These are phyloP conservation scores for Heliconius nattereri DNA, from an alignment of 1,140 invertebrate genomes.

Conservation along the genomic window DNA sequence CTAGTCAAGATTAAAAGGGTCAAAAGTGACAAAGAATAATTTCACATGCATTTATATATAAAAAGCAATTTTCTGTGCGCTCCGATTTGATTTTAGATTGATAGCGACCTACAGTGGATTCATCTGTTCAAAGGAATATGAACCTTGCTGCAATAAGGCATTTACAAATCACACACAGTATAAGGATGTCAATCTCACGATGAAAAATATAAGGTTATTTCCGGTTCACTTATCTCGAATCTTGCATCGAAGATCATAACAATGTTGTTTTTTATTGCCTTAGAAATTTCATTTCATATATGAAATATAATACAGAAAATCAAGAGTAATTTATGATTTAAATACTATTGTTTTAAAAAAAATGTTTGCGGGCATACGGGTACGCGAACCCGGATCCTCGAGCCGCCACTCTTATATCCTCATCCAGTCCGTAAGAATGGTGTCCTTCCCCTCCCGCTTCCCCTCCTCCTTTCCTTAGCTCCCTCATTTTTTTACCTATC, in stretches of 20 bases:
- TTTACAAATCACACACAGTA: background rate
- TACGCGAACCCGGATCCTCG: too few species aligned
- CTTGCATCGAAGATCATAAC: background rate
- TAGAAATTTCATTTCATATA: background rate
- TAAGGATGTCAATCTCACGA: background rate
- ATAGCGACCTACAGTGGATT: background rate
- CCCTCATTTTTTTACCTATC: too few species aligned
- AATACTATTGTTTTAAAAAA: too few species aligned
- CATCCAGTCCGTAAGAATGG: too few species aligned
- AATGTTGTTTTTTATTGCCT: background rate
- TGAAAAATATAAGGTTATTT: background rate
- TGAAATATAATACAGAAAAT: background rate
- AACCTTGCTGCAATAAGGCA: background rate
- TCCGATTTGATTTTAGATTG: background rate
- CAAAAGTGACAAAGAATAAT: background rate
- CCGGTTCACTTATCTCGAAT: background rate
- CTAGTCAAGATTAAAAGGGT: background rate
- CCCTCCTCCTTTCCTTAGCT: too few species aligned
- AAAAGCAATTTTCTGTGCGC: constrained; percentile 15
- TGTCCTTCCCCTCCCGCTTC: too few species aligned
- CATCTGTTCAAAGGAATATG: constrained; percentile 2
- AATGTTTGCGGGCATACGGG: too few species aligned
- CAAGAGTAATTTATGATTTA: too few species aligned
- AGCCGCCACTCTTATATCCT: too few species aligned
- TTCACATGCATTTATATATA: constrained; percentile 9